phyloP scores from a whole-genome alignment of 2,113 vertebrate species.

The Mastomys coucha region DNA sequence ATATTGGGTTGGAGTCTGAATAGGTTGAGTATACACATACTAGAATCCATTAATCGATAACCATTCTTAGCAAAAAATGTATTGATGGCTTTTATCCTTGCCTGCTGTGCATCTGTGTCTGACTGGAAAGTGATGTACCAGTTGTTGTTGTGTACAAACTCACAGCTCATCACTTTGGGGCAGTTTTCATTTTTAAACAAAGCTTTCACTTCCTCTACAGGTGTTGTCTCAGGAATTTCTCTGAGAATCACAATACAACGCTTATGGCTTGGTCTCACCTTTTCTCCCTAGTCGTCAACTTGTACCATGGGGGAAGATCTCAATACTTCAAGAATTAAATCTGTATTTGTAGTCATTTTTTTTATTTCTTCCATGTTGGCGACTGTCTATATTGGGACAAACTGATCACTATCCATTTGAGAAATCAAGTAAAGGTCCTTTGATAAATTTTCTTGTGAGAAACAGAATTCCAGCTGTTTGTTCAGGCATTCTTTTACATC shows the following conservation, averaged over 20 bases:
- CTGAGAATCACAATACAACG: conserved; percentile 98
- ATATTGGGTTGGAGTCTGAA: conserved; percentile 96
- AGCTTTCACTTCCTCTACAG: conserved; percentile 97
- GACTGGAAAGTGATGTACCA: conserved; percentile 99
- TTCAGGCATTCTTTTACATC: no score
- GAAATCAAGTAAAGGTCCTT: conserved; percentile 99
- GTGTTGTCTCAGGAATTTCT: conserved; percentile 98
- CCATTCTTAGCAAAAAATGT: conserved; percentile 99
- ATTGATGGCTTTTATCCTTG: conserved; percentile 99
- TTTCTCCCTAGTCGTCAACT: conserved; percentile 98
- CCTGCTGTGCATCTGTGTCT: conserved; percentile 98
- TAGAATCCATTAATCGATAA: conserved; percentile 96
- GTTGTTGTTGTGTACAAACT: conserved; percentile 99
- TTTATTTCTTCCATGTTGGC: conserved; percentile 99
- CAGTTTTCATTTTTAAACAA: conserved; percentile 98
- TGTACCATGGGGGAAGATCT: conserved; percentile 99
- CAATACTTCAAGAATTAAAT: conserved; percentile 97
- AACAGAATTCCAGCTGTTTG: no score
- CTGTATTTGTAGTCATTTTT: conserved; percentile 96
- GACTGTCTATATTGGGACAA: conserved; percentile 98
- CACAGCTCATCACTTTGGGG: conserved; percentile 98
- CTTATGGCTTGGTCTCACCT: conserved; percentile 98
- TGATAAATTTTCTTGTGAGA: conserved; percentile 94
- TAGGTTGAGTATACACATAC: conserved; percentile 94
- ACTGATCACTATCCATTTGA: conserved; percentile 99